Base-by-base conservation (phyloP, 2,888 invertebrate genomes). In the Trachelus troglodyta region DNA sequence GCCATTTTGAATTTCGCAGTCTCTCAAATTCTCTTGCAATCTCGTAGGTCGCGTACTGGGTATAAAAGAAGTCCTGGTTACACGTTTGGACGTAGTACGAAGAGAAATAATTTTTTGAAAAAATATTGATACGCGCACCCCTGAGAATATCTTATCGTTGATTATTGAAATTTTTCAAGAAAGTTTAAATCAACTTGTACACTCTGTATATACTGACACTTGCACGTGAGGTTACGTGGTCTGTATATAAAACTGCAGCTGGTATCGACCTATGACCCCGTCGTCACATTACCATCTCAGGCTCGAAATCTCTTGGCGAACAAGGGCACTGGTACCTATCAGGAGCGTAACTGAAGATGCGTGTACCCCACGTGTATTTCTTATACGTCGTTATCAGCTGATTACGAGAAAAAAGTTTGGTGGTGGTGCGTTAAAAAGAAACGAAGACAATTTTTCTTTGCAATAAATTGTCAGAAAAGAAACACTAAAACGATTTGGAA, bases 201-300 rank as follows among this genome's bases (percentile, higher is more conserved):
- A 56, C 56, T 23, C 56, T 56, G 56, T 56, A 56, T 56, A 56
- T 23, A 23, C 23, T 15, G 9, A 9, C 56, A 56, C 9, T 23
- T 9, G 56, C 56, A 56, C 56, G 23, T 23, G 23, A 56, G 23
- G 56, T 56, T 56, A 56, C 23, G 56, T 23, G 23, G 23, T 56
- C 23, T 56, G 71, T 34, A 71, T 23, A 33, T 71, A 31, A 71
- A 56, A 34, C 31, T 71, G 71, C 71, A 71, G 71, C 71, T 34
- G 71, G 71, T 71, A 71, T 71, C 71, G 71, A 71, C 33, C 71
- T 71, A 34, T 31, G 71, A 34, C 33, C 31, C 12, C 71, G 31
- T 71, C 71, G 71, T 71, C 31, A 34, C 71, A 23, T 71, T 71
- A 34, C 31, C 6, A 71, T 71, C 71, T 71, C 71, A 23, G 56